Evolutionary conservation across 2,113 vertebrate species (phyloP), one percentile per base, ranked within the genome.

Genomic region (Phrynocephalus versicolor): DNA sequence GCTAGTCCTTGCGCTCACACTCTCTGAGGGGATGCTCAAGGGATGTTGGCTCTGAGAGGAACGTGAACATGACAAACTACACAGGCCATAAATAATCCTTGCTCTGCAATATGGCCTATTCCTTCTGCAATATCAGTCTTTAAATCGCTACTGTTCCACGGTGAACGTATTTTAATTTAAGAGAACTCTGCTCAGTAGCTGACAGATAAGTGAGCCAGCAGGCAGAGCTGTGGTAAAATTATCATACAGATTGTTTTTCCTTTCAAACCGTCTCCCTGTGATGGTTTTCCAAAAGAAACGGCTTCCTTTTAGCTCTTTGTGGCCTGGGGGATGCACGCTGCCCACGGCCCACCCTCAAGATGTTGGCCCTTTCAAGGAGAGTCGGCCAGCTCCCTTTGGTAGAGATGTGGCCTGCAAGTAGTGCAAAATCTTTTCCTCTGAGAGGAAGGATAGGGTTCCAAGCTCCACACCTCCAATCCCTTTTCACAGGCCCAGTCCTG

Each of bases 31-130:
- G 23, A 41, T 65, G 6, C 74, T 82, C 25, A 79, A 88, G 79
- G 88, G 87, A 90, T 64, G 0, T 25, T 83, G 88, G 88, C 85
- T 88, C 45, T n/a, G 82, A 73, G 73, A 92, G 51, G 74, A 0
- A n/a, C n/a, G n/a, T n/a, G 0, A 79, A 65, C 0, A 74, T 79
- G 57, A 85, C 79, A 92, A 90, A 92, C 89, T 92, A 91, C 88
- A 93, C 92, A 84, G 65, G 76, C 77, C 10, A 69, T 2, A 3
- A 73, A 45, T 85, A 72, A 92, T 81, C 65, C n/a, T 88, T 65
- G 37, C 39, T 80, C 16, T 6, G 35, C 60, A 41, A 72, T 70
- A 25, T 18, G 0, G 0, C 70, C 81, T 67, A 88, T 60, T 37
- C 79, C 5, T 83, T 51, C 62, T 45, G 74, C 75, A 15, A 72